Percentiles rank a stretch among this genome's conserved stretches.
Conservation (phyloP, 2,888 invertebrate genomes). For the Chalcis sispes region DNA sequence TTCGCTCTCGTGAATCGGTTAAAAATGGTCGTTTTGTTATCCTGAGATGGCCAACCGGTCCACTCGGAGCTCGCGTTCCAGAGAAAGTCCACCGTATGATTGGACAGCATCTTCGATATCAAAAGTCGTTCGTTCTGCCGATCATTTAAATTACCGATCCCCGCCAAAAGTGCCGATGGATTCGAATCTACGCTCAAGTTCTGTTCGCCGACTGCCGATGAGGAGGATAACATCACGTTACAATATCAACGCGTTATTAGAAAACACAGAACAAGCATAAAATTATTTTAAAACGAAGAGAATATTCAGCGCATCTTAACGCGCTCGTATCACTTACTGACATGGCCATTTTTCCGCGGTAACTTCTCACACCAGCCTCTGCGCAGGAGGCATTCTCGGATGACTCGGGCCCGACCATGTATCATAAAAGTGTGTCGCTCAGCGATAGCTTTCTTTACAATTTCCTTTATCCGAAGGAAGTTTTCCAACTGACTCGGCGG, state of each 20-base stretch:
- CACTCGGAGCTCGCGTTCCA: constrained; percentile 93
- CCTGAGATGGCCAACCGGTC: constrained; percentile 82
- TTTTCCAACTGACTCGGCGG: constrained; percentile 61
- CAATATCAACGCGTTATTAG: too few species aligned
- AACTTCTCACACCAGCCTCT: constrained; percentile 74
- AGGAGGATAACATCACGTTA: too few species aligned
- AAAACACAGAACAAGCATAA: neutral
- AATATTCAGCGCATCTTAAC: neutral
- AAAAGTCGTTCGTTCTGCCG: constrained; percentile 68
- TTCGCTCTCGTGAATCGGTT: constrained; percentile 90
- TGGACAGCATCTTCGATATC: constrained; percentile 86
- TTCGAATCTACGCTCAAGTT: constrained; percentile 65
- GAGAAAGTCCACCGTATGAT: constrained; percentile 89
- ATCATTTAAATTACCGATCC: constrained; percentile 70
- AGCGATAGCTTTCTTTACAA: constrained; percentile 70
- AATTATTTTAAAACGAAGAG: neutral
- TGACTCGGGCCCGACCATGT: constrained; percentile 70
- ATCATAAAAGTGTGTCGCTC: constrained; percentile 72
- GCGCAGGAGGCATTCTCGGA: constrained; percentile 70
- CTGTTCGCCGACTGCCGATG: constrained; percentile 11
- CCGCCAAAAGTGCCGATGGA: constrained; percentile 68
- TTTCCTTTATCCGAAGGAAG: constrained; percentile 68
- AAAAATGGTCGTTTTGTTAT: constrained; percentile 83
- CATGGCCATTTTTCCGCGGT: constrained; percentile 62
- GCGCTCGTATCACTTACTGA: constrained; percentile 6